phyloP scores from a whole-genome alignment of 1,140 invertebrate genomes.

The Pantala flavescens region DNA sequence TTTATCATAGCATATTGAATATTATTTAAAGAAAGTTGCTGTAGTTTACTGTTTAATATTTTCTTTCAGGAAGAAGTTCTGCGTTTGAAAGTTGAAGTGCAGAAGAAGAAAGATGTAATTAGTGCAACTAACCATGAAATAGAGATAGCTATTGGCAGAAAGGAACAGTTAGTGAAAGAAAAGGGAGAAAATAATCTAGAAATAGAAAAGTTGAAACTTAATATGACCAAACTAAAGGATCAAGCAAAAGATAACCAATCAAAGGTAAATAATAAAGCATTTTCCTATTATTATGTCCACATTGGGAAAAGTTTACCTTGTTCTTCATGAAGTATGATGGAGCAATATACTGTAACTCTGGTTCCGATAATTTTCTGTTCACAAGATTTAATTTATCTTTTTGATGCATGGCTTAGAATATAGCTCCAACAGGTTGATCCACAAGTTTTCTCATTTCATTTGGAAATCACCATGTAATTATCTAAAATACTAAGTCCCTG shows the following conservation, averaged over 20 bases:
- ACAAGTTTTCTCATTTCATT: no score
- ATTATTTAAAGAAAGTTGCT: no score
- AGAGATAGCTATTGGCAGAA: slow-evolving; percentile 44
- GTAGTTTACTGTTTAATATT: not conserved
- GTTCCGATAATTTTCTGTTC: no score
- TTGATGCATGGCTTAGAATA: no score
- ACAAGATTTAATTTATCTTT: no score
- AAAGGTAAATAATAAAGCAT: slow-evolving; percentile 35
- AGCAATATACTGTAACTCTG: no score
- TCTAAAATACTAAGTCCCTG: no score
- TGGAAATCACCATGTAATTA: no score
- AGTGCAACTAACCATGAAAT: slow-evolving; percentile 68
- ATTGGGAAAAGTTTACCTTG: no score
- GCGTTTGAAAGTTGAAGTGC: slow-evolving; percentile 49
- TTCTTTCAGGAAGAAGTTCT: slow-evolving; percentile 38
- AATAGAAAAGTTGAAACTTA: slow-evolving; percentile 53
- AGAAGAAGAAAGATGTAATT: slow-evolving; percentile 63
- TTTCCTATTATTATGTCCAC: slow-evolving; percentile 21
- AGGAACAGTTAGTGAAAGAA: slow-evolving; percentile 56
- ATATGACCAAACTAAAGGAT: slow-evolving; percentile 45
- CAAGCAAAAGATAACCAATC: slow-evolving; percentile 35
- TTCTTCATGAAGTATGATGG: no score
- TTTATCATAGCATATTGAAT: no score
- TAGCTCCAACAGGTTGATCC: no score
- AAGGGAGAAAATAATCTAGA: slow-evolving; percentile 57